These are phyloP conservation scores for Nasonia longicornis DNA, from an alignment of 1,140 invertebrate genomes.

Conservation along the genomic window DNA sequence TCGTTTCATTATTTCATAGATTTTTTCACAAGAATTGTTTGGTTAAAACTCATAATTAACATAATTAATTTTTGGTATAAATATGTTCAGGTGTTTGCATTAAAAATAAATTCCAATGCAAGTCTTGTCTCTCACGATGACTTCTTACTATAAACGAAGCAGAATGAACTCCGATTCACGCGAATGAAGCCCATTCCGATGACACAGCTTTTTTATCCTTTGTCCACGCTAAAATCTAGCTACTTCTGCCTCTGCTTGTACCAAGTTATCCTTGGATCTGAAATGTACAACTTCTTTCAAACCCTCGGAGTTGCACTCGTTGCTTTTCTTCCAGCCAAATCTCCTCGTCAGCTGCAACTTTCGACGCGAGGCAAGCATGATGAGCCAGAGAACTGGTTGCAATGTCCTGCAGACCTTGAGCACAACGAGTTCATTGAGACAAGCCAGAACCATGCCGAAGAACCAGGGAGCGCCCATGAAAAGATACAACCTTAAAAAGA, in stretches of 20 bases:
- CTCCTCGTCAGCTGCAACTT: slow-evolving; percentile 30
- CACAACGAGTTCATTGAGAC: slow-evolving; percentile 54
- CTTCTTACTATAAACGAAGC: too few species aligned
- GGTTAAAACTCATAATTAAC: too few species aligned
- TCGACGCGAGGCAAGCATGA: slow-evolving; percentile 50
- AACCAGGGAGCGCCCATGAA: slow-evolving; percentile 63
- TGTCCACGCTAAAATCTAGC: neutral
- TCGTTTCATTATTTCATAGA: too few species aligned
- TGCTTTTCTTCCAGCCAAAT: neutral
- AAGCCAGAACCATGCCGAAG: slow-evolving; percentile 56
- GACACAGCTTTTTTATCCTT: too few species aligned
- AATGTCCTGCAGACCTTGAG: slow-evolving; percentile 57
- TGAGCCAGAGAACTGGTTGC: slow-evolving; percentile 57
- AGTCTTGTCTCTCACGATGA: too few species aligned
- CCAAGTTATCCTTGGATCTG: neutral
- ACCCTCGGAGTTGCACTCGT: neutral
- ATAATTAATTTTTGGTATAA: too few species aligned
- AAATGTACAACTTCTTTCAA: neutral
- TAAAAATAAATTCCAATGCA: too few species aligned
- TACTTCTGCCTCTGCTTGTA: neutral
- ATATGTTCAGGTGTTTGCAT: too few species aligned
- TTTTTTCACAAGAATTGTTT: too few species aligned
- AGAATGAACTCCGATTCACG: too few species aligned
- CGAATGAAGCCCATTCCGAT: too few species aligned
- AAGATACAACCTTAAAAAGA: slow-evolving; percentile 58